These are phyloP conservation scores for Clivina fossor DNA, from an alignment of 2,888 invertebrate genomes.

Conservation along the genomic window DNA sequence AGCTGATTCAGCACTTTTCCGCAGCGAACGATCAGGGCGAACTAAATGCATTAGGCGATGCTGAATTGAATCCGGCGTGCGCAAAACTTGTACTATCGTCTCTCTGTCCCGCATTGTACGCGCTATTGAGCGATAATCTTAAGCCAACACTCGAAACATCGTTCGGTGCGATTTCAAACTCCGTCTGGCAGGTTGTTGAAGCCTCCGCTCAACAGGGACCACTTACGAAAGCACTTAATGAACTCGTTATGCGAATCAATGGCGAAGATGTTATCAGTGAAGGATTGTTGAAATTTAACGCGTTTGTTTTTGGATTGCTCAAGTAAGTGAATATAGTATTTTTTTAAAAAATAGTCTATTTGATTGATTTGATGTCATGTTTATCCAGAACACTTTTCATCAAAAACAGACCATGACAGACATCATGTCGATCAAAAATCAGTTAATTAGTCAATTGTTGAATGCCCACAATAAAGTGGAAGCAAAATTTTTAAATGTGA, in stretches of 20 bases:
- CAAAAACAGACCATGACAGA: too few species aligned
- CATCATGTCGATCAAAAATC: too few species aligned
- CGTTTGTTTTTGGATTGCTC: constrained; percentile 82
- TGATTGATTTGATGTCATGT: too few species aligned
- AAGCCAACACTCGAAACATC: constrained; percentile 79
- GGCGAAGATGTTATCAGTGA: constrained; percentile 80
- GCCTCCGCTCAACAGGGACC: constrained; percentile 85
- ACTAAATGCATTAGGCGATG: constrained; percentile 61
- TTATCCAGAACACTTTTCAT: too few species aligned
- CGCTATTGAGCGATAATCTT: constrained; percentile 81
- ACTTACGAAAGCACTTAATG: constrained; percentile 79
- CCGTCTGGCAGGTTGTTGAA: constrained; percentile 89
- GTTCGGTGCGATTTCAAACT: constrained; percentile 82
- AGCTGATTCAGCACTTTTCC: constrained; percentile 71
- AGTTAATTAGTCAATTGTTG: too few species aligned
- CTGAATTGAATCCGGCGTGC: constrained; percentile 64
- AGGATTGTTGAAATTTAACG: constrained; percentile 84
- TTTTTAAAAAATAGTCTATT: constrained; percentile 13
- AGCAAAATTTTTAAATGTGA: too few species aligned
- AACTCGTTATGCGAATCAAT: constrained; percentile 80
- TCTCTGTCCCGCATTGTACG: constrained; percentile 82
- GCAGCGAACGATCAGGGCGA: constrained; percentile 66
- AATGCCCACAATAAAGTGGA: too few species aligned
- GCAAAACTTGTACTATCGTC: constrained; percentile 73
- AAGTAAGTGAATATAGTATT: constrained; percentile 63